phyloP scores from a whole-genome alignment of 2,113 vertebrate species.

The Poeciliopsis turrubarensis region DNA sequence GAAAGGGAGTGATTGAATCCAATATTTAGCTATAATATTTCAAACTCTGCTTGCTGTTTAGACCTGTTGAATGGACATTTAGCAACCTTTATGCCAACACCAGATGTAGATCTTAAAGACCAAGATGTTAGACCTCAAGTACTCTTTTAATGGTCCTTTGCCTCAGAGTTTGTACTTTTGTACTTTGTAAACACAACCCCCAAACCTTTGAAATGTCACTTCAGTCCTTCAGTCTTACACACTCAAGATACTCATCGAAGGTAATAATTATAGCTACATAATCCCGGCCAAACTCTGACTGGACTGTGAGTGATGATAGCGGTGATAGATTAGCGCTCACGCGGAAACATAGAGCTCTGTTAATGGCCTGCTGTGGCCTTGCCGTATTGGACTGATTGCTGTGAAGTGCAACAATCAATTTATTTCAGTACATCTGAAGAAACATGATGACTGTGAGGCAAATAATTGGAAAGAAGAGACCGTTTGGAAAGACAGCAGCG shows the following conservation, averaged over 20 bases:
- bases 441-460: background rate
- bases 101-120: background rate
- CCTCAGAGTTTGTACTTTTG: background rate
- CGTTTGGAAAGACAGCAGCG: background rate
- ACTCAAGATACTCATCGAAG: background rate
- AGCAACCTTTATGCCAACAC: background rate
- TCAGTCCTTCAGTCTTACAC: background rate
- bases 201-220: background rate
- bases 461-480: background rate
- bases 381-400: too few species aligned
- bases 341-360: too few species aligned
- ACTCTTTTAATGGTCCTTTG: background rate
- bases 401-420: background rate
- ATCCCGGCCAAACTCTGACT: constrained; percentile 25
- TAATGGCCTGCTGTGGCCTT: background rate
- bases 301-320: background rate
- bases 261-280: constrained; percentile 46
- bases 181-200: background rate
- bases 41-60: too few species aligned
- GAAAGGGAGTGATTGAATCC: too few species aligned
- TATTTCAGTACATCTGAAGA: background rate
- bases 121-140: background rate
- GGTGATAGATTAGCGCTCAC: background rate
- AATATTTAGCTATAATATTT: too few species aligned
- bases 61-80: background rate